Evolutionary conservation across 2,888 invertebrate genomes (phyloP).

Genomic region (Diplolepis rosae): DNA sequence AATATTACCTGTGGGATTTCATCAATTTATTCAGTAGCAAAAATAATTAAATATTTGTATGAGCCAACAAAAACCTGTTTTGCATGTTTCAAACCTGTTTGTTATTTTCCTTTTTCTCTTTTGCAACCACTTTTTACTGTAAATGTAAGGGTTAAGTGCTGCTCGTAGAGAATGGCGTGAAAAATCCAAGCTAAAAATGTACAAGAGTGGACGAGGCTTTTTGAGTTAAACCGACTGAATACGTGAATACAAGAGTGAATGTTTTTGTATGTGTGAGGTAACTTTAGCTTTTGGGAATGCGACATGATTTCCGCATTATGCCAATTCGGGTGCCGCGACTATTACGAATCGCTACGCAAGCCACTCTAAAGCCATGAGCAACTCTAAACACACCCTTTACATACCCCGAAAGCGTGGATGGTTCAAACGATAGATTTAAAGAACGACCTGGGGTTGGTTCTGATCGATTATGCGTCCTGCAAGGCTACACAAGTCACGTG

Average conservation of each 20-base stretch:
- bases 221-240: not conserved
- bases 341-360: slow-evolving; percentile 65
- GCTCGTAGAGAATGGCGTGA: not conserved
- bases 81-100: too few relatives aligned
- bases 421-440: slow-evolving; percentile 35
- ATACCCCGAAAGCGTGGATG: slow-evolving; percentile 30
- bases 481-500: not conserved
- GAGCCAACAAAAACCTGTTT: too few relatives aligned
- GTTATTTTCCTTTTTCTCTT: not conserved
- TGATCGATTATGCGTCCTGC: slow-evolving; percentile 61
- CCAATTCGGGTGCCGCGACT: slow-evolving; percentile 57
- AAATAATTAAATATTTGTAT: too few relatives aligned
- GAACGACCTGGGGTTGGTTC: slow-evolving; percentile 45
- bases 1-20: too few relatives aligned
- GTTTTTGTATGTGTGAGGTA: slow-evolving; percentile 20
- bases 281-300: slow-evolving; percentile 37
- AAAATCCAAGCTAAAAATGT: not conserved
- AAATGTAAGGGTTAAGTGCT: not conserved
- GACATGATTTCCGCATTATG: slow-evolving; percentile 70
- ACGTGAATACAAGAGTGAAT: not conserved
- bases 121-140: not conserved
- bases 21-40: too few relatives aligned
- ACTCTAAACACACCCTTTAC: slow-evolving; percentile 61
- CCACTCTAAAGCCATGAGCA: slow-evolving; percentile 54
- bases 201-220: not conserved